Evolutionary conservation across 2,888 invertebrate species (phyloP), one percentile per base, ranked within the genome.

Genomic region (Drosophila longiperda): DNA sequence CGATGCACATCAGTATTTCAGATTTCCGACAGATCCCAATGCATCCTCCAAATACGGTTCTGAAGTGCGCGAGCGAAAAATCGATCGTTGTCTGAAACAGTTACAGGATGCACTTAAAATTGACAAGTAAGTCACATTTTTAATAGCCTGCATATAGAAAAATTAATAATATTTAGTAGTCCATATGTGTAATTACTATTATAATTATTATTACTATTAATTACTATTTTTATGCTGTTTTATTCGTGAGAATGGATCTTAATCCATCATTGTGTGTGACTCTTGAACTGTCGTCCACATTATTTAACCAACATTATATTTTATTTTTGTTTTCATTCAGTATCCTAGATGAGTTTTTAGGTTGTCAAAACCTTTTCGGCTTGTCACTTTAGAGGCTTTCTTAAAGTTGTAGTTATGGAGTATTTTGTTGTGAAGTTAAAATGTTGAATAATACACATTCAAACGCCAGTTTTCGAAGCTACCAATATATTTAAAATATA

Each of bases 61-160:
- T 0, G 91, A 91, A 52, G 92, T 92, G 70, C 88, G 91, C 11
- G 89, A 89, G 26, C 87, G 92, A 0, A 91, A 91, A 73, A 91
- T 91, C 26, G 91, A 91, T 76, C 91, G 92, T 5, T 91, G 91
- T 29, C 80, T 91, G 15, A 78, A 80, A 42, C 91, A 91, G 63
- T 64, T 91, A 34, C 83, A 92, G 49, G 85, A 90, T 23, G 83
- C 82, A 0, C 83, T 92, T 23, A 80, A 79, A 33, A 11, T 23
- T 7, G 49, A 62, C 69, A 90, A 73, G 85, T 85, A 69, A 80
- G 85, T 77, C 17, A 8, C 5, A 9, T 2, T 6, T n/a, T 54
- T 6, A 26, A 17, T 17, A 34, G 3, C 33, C 8, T 53, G 1
- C 5, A 50, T 20, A 45, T 20, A 7, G 12, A 1, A 12, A 45